These are phyloP conservation scores for Babyrousa celebensis DNA, from an alignment of 2,797 vertebrate species.

Conservation along the genomic window DNA sequence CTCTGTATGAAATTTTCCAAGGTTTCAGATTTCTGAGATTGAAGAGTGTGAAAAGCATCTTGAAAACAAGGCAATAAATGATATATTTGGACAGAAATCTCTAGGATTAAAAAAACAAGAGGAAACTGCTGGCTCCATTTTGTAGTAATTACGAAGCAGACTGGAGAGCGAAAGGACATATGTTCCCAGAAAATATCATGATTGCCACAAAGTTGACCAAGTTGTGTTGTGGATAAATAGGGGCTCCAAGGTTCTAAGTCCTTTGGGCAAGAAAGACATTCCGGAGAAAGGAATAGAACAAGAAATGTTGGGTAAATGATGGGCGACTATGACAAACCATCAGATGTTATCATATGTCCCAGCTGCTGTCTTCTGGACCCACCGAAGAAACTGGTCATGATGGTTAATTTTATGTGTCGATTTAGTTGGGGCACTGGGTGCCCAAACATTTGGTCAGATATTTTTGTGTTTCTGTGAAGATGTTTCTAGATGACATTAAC, in stretches of 20 bases:
- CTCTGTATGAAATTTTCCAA: not conserved
- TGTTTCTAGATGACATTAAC: not conserved
- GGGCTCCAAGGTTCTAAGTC: not conserved
- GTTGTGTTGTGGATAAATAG: not conserved
- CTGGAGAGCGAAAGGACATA: not conserved
- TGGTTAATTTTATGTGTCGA: not conserved
- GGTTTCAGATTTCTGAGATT: slow-evolving; percentile 62
- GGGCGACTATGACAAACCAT: not conserved
- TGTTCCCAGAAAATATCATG: not conserved
- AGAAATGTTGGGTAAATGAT: not conserved
- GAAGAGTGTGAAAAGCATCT: slow-evolving; percentile 38
- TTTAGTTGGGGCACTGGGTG: not conserved
- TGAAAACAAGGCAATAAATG: slow-evolving; percentile 63
- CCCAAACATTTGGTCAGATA: not conserved
- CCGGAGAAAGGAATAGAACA: not conserved
- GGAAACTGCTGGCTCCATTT: slow-evolving; percentile 62
- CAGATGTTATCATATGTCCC: not conserved
- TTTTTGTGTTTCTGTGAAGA: not conserved
- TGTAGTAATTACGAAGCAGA: slow-evolving; percentile 6
- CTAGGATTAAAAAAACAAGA: not conserved
- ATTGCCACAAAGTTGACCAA: not conserved
- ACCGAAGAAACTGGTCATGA: not conserved
- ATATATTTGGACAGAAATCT: slow-evolving; percentile 33
- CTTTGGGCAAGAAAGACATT: not conserved
- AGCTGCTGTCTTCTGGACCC: not conserved